These are phyloP conservation scores for Iphiclides podalirius DNA, from an alignment of 2,888 invertebrate genomes.

Conservation along the genomic window DNA sequence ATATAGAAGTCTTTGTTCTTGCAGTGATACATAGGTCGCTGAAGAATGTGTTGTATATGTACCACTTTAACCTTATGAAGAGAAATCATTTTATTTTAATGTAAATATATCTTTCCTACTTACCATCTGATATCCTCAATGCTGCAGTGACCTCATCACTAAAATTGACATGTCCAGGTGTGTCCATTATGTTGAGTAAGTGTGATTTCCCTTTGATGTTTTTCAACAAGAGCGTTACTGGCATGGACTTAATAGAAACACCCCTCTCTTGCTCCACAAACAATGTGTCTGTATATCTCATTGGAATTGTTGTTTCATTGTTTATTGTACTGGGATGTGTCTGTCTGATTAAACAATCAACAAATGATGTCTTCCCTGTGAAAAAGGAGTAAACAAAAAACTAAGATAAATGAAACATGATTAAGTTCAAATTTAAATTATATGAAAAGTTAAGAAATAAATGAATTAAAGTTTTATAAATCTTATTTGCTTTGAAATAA, in stretches of 20 bases:
- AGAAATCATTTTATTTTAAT: too few species aligned
- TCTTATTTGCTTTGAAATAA: too few species aligned
- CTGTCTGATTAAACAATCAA: slow-evolving; percentile 97
- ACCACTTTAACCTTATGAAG: too few species aligned
- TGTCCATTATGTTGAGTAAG: slow-evolving; percentile 97
- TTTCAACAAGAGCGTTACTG: slow-evolving; percentile 95
- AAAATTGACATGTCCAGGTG: slow-evolving; percentile 99
- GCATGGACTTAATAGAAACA: slow-evolving; percentile 97
- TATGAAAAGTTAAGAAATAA: too few species aligned
- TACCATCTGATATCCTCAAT: slow-evolving; percentile 89
- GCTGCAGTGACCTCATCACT: slow-evolving; percentile 99
- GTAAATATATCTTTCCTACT: too few species aligned
- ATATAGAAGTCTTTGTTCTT: too few species aligned
- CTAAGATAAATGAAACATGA: too few species aligned
- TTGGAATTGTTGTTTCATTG: slow-evolving; percentile 87
- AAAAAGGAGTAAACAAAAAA: slow-evolving; percentile 25
- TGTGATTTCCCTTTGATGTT: slow-evolving; percentile 98
- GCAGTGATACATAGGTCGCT: too few species aligned
- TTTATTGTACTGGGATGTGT: slow-evolving; percentile 94
- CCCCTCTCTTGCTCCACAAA: slow-evolving; percentile 99
- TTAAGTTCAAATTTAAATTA: not conserved
- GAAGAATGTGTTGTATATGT: too few species aligned
- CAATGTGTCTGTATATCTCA: slow-evolving; percentile 96
- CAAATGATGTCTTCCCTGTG: slow-evolving; percentile 94
- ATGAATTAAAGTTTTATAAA: too few species aligned